Evolutionary conservation across 2,888 invertebrate species (phyloP).

Genomic region (Agrotis ipsilon): DNA sequence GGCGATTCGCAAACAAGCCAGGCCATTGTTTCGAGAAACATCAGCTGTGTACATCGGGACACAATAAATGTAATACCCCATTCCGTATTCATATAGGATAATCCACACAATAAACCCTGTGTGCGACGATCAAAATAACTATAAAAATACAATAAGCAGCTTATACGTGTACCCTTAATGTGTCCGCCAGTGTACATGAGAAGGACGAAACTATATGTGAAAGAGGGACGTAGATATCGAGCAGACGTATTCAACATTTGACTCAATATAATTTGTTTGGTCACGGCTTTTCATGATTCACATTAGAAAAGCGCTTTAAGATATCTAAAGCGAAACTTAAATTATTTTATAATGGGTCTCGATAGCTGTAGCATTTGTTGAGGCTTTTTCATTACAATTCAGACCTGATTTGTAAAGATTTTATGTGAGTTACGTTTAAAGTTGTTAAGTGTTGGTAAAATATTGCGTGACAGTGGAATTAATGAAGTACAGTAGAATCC

Average conservation of each 20-base stretch:
- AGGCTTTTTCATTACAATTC: slow-evolving; percentile 30
- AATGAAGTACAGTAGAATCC: too few relatives aligned
- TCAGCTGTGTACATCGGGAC: slow-evolving; percentile 87
- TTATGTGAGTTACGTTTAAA: slow-evolving; percentile 5
- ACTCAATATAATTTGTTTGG: slow-evolving; percentile 79
- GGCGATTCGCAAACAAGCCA: slow-evolving; percentile 82
- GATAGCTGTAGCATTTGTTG: slow-evolving; percentile 39
- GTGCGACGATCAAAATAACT: slow-evolving; percentile 89
- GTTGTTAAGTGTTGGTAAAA: slow-evolving; percentile 10
- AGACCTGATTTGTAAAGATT: slow-evolving; percentile 28
- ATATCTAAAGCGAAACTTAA: slow-evolving; percentile 50
- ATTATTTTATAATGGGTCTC: slow-evolving; percentile 52
- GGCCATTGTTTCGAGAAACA: slow-evolving; percentile 79
- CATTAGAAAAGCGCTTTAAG: slow-evolving; percentile 64
- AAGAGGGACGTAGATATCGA: slow-evolving; percentile 46
- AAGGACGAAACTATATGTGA: slow-evolving; percentile 60
- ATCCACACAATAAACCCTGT: slow-evolving; percentile 84
- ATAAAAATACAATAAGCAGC: slow-evolving; percentile 91
- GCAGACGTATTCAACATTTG: slow-evolving; percentile 72
- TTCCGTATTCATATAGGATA: slow-evolving; percentile 87
- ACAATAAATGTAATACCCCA: slow-evolving; percentile 84
- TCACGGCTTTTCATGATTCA: slow-evolving; percentile 72
- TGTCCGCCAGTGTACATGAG: slow-evolving; percentile 78
- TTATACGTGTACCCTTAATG: slow-evolving; percentile 87
- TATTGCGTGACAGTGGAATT: not conserved